Percentiles rank a stretch among this genome's conserved stretches.
phyloP scores from a whole-genome alignment of 2,888 invertebrate species.

The Eristalinus aeneus region DNA sequence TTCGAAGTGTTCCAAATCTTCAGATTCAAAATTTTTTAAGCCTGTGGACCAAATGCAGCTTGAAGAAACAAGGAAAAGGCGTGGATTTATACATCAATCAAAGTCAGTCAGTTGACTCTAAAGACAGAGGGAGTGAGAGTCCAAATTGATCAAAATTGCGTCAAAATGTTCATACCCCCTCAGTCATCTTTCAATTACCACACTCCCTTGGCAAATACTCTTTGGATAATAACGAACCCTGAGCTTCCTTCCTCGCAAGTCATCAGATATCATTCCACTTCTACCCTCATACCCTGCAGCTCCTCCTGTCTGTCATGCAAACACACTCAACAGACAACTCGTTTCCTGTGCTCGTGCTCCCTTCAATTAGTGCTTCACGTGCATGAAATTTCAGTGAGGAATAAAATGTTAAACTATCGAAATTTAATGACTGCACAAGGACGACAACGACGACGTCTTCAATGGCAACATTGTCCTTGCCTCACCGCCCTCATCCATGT shows the following conservation, averaged over 20 bases:
- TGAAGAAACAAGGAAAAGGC: no score
- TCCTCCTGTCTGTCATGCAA: no score
- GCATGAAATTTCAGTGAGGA: not conserved
- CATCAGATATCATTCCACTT: not conserved
- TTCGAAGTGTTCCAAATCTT: no score
- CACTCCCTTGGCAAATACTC: not conserved
- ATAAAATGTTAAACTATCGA: slow-evolving; percentile 30
- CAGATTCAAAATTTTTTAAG: no score
- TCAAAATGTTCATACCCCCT: not conserved
- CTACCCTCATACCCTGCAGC: not conserved
- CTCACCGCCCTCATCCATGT: not conserved
- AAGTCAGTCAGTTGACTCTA: no score
- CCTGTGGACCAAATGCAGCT: no score
- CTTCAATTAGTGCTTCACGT: slow-evolving; percentile 27
- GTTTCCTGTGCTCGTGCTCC: not conserved
- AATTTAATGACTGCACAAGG: not conserved
- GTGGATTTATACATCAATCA: no score
- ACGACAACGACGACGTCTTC: not conserved
- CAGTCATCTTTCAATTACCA: not conserved
- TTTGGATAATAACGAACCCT: not conserved
- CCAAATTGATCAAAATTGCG: not conserved
- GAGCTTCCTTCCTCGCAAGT: not conserved
- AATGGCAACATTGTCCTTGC: not conserved
- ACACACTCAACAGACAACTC: not conserved
- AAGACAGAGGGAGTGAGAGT: no score